A percentile compares a stretch with the other conserved stretches of the same genome.
These are phyloP conservation scores for Apodemus agrarius DNA, from an alignment of 2,797 vertebrate genomes.

Conservation along the genomic window DNA sequence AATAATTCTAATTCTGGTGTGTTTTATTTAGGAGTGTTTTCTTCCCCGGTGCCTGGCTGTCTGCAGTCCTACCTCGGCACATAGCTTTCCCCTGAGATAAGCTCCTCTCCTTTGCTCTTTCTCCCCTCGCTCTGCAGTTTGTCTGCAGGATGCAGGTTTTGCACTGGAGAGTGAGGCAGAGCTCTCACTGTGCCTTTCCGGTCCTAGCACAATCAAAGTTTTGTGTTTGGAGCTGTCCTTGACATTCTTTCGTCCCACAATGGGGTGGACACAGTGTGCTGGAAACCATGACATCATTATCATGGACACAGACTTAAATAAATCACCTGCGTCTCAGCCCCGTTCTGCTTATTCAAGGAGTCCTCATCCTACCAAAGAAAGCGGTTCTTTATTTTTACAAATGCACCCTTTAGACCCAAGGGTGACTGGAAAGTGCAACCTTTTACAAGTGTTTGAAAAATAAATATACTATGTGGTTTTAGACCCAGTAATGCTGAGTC, in stretches of 20 bases:
- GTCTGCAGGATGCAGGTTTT: conserved; percentile 93
- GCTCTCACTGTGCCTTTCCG: conserved; percentile 92
- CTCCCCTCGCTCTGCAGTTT: conserved; percentile 90
- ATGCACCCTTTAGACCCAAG: conserved; percentile 87
- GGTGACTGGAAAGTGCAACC: conserved; percentile 92
- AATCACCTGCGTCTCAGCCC: conserved; percentile 95
- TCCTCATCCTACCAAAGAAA: conserved; percentile 90
- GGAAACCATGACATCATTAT: conserved; percentile 98
- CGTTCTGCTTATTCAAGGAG: conserved; percentile 90
- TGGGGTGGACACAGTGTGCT: conserved; percentile 94
- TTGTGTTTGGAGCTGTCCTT: conserved; percentile 96
- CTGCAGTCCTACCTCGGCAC: conserved; percentile 97
- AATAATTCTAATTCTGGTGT: conserved; percentile 90
- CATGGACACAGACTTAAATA: conserved; percentile 95
- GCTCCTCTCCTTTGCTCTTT: conserved; percentile 89
- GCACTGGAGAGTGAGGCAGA: conserved; percentile 90
- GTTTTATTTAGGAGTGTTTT: conserved; percentile 91
- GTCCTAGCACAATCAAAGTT: conserved; percentile 94
- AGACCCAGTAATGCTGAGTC: conserved; percentile 84
- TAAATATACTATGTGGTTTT: conserved; percentile 92
- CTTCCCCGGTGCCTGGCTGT: conserved; percentile 97
- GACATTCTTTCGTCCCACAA: conserved; percentile 97
- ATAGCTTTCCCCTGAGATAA: conserved; percentile 99
- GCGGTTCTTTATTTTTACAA: conserved; percentile 90
- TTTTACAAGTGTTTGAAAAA: conserved; percentile 97